Percentiles rank a stretch among this genome's conserved stretches.
Conservation (phyloP, 2,113 vertebrate species). For the Daphoenositta chrysoptera region DNA sequence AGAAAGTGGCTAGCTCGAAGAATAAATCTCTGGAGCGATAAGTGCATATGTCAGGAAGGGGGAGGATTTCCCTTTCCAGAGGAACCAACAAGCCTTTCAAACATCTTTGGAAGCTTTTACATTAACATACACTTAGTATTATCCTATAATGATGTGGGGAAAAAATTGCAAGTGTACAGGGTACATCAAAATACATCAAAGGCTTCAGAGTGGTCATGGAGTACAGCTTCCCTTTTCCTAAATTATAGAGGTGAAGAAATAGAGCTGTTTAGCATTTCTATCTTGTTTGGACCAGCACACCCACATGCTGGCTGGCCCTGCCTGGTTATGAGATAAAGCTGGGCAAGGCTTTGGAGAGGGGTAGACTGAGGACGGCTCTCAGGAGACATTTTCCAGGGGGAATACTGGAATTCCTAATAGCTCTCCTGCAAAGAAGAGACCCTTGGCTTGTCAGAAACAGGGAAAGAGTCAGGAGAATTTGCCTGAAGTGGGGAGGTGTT, state of each 20-base stretch:
- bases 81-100: slow-evolving; percentile 22
- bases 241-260: not conserved
- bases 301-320: not conserved
- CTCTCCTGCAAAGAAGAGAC: not conserved
- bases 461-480: not conserved
- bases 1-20: not conserved
- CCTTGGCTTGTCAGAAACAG: not conserved
- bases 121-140: not conserved
- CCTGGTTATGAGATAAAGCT: not conserved
- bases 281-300: not conserved
- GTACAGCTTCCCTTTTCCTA: not conserved
- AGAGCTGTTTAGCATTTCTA: not conserved
- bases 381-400: not conserved
- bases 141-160: not conserved
- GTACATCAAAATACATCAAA: not conserved
- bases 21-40: not conserved
- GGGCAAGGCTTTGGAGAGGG: not conserved
- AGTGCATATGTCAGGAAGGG: not conserved
- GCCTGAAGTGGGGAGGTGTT: not conserved
- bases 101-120: not conserved
- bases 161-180: not conserved
- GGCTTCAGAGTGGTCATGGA: not conserved
- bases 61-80: slow-evolving; percentile 2
- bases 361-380: not conserved
- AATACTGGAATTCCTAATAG: not conserved